Conservation (phyloP, 2,113 vertebrate species). For the Bufo gargarizans region DNA sequence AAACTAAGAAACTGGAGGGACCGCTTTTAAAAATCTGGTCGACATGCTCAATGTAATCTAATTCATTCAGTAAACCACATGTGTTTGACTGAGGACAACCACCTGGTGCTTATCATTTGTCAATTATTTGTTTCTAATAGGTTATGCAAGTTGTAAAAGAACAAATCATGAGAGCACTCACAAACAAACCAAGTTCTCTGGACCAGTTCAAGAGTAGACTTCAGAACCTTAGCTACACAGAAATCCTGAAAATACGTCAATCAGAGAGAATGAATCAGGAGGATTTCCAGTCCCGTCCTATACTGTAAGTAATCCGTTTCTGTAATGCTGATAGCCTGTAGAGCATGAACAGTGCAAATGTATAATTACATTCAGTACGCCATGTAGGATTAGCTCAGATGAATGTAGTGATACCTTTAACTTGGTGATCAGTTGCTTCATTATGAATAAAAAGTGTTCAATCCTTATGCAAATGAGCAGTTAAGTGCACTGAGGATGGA, state of each 20-base stretch:
- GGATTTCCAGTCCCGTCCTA: conserved; percentile 97
- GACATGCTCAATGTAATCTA: background rate
- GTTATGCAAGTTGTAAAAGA: conserved; percentile 99
- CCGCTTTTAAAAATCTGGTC: background rate
- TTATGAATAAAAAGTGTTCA: too few relatives aligned
- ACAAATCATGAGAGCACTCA: conserved; percentile 97
- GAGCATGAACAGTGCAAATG: too few relatives aligned
- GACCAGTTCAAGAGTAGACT: conserved; percentile 99
- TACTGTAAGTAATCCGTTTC: conserved; percentile 81
- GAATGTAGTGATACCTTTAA: too few relatives aligned
- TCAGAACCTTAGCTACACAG: conserved; percentile 98
- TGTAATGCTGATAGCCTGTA: too few relatives aligned
- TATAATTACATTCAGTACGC: too few relatives aligned
- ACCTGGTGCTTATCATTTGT: background rate
- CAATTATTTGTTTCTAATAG: conserved; percentile 68
- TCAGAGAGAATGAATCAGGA: conserved; percentile 99
- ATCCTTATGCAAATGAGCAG: too few relatives aligned
- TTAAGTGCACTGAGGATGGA: too few relatives aligned
- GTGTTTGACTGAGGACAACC: background rate
- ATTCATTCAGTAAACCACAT: background rate
- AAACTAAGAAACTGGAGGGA: too few relatives aligned
- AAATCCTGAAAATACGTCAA: conserved; percentile 99
- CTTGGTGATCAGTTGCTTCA: too few relatives aligned
- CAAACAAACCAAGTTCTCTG: conserved; percentile 98
- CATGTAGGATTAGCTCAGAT: too few relatives aligned